Base-by-base conservation (phyloP, 2,113 vertebrate genomes). In the Lathamus discolor region DNA sequence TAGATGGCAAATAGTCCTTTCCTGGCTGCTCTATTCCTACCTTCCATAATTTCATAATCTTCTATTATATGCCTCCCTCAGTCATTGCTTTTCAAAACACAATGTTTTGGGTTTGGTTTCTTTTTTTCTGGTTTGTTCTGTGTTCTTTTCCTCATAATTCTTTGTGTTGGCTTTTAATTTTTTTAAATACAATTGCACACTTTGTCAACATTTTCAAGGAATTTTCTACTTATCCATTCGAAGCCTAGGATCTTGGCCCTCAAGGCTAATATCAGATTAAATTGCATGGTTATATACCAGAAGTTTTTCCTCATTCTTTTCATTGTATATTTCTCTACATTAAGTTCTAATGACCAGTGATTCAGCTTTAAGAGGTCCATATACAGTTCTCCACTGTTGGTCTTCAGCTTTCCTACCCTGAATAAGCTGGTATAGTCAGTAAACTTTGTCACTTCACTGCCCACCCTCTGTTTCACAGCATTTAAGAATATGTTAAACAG, bases 401-500 rank as follows among this genome's bases (percentile, higher is more conserved):
- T 83, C 55, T 93, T 87, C 86, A 86, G 31, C 39, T 72, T 82
- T 72, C 33, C 2, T 3, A 46, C 22, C 69, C 29, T 28, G 33
- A 92, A 61, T 62, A 86, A 68, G 28, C 23, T 17, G n/a, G 17
- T 43, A 63, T 43, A 83, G n/a, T 92, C 43, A 33, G 43, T 17
- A 89, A 88, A 64, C 52, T 87, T 82, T 57, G 52, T 55, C 67
- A 51, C 52, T 86, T 93, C 55, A 61, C 35, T 0, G 0, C 70
- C 52, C 70, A 86, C 62, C 66, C 33, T 72, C n/a, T 41, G 35
- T 68, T 72, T 88, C 80, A 78, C 64, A 82, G 51, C 69, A 48
- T 89, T 93, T 78, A 84, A 55, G 64, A 68, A n/a, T 52, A 68
- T 57, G 73, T 89, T 92, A 73, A 93, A 78, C 77, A 91, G 73